Evolutionary conservation across 2,113 vertebrate species (phyloP).

Genomic region (Brachyhypopomus occidentalis): DNA sequence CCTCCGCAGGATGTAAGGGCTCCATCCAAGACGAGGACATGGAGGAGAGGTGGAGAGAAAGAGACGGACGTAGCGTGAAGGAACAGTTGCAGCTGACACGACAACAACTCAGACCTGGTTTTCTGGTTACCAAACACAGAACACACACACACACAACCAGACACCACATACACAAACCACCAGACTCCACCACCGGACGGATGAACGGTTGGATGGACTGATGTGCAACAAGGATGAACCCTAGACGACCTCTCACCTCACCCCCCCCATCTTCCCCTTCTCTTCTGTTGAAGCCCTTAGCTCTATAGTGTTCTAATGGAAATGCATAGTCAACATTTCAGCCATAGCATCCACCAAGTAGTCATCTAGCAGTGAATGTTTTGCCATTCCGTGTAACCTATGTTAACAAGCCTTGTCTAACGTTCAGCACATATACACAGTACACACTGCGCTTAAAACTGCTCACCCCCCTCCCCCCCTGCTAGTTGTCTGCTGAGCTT

Average conservation of each 20-base stretch:
- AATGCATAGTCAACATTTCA: slow-evolving; percentile 44
- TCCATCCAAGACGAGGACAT: background rate
- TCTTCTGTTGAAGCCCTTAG: slow-evolving; percentile 38
- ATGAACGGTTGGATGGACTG: background rate
- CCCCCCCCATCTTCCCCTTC: slow-evolving; percentile 30
- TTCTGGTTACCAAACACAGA: background rate
- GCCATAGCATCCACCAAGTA: slow-evolving; percentile 43
- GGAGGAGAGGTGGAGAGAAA: slow-evolving; percentile 11
- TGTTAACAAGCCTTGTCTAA: slow-evolving; percentile 40
- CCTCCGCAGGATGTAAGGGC: slow-evolving; percentile 41
- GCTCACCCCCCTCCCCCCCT: background rate
- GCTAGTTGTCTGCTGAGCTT: slow-evolving; percentile 30
- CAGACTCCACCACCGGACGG: slow-evolving; percentile 25
- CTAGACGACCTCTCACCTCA: slow-evolving; percentile 21
- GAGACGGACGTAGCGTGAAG: slow-evolving; percentile 28
- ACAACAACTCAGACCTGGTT: slow-evolving; percentile 33
- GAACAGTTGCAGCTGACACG: slow-evolving; percentile 24
- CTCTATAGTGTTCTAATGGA: slow-evolving; percentile 45
- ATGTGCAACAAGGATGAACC: slow-evolving; percentile 9
- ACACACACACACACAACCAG: background rate
- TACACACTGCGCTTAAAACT: slow-evolving; percentile 35
- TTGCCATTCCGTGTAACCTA: slow-evolving; percentile 37
- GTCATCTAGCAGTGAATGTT: slow-evolving; percentile 26
- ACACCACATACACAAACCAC: background rate
- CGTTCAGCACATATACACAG: slow-evolving; percentile 43